Evolutionary conservation across 2,888 invertebrate genomes (phyloP).

Genomic region (Formica aserva): DNA sequence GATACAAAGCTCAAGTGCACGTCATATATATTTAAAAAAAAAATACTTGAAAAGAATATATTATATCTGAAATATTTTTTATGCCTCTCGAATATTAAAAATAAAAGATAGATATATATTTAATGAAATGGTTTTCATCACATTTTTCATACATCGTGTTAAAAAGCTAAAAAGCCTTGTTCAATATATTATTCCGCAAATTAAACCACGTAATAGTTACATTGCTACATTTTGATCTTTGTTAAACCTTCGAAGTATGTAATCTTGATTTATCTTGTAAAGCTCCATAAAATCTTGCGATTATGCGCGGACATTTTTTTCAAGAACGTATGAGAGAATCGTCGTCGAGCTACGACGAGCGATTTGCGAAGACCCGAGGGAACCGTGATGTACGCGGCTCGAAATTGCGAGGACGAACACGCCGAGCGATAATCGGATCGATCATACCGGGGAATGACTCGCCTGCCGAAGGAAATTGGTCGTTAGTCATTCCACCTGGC

Average conservation of each 20-base stretch:
- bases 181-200: not conserved
- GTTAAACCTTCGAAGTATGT: constrained; percentile 2
- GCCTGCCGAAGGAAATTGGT: constrained; percentile 73
- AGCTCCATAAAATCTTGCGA: constrained; percentile 24
- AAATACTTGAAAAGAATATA: not conserved
- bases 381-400: constrained; percentile 48
- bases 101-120: not conserved
- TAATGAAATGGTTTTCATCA: not conserved
- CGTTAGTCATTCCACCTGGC: constrained; percentile 70
- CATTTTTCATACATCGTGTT: not conserved
- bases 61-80: not conserved
- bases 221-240: constrained; percentile 3
- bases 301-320: constrained; percentile 15
- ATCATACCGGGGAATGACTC: constrained; percentile 66
- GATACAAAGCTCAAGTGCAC: not conserved
- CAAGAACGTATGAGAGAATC: not conserved
- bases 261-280: constrained; percentile 13
- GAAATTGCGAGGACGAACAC: constrained; percentile 58
- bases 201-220: constrained; percentile 16
- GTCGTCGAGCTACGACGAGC: not conserved
- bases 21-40: not conserved
- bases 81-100: not conserved
- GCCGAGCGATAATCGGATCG: constrained; percentile 68
- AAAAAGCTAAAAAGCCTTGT: not conserved
- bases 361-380: constrained; percentile 38